Conservation (phyloP, 53 echinoderm and acorn worm genomes). For the Crossaster papposus region DNA sequence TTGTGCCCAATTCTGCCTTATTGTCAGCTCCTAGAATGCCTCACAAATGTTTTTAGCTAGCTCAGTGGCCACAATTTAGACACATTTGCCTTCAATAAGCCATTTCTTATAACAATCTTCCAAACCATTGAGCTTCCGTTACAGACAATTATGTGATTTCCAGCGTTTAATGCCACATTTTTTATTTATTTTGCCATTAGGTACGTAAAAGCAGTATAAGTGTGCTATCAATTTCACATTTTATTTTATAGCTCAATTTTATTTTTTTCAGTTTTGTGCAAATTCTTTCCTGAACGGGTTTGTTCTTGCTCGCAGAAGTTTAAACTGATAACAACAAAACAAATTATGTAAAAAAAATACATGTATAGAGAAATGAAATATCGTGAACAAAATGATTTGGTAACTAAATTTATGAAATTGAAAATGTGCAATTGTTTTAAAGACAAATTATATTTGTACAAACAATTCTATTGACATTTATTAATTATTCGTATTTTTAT, state of each 20-base stretch:
- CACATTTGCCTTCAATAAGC: background rate
- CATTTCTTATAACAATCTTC: background rate
- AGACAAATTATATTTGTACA: background rate
- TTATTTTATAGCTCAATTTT: too few species aligned
- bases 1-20: too few species aligned
- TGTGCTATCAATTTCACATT: background rate
- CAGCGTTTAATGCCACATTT: conserved; percentile 9
- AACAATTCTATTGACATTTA: too few species aligned
- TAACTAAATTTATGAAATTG: background rate
- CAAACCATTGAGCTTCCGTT: conserved; percentile 20
- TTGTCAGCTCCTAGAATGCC: too few species aligned
- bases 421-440: background rate
- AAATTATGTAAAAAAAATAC: background rate
- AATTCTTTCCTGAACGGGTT: too few species aligned
- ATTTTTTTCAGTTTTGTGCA: too few species aligned
- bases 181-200: background rate
- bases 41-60: background rate
- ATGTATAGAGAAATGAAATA: background rate
- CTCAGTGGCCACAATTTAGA: background rate
- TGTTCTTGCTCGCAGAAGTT: too few species aligned
- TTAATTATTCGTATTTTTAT: background rate
- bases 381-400: background rate
- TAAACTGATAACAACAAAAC: too few species aligned
- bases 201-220: background rate
- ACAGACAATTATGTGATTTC: conserved; percentile 16